These are phyloP conservation scores for Plectrocnemia conspersa DNA, from an alignment of 1,140 invertebrate species.

Conservation along the genomic window DNA sequence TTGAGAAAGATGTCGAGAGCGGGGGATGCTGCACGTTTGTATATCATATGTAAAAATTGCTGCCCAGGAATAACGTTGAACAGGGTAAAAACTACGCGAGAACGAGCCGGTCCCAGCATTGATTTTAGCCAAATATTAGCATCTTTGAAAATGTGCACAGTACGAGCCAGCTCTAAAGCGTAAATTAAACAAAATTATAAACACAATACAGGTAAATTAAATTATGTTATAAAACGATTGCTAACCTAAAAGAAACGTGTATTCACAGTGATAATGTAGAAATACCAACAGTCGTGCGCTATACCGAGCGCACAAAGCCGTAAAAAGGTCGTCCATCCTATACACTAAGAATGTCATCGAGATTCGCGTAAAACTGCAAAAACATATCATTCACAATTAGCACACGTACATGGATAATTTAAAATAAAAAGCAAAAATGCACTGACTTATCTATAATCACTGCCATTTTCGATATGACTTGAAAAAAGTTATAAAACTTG, in stretches of 20 bases:
- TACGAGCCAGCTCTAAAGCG: constrained; percentile 8
- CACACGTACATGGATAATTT: background rate
- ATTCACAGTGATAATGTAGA: constrained; percentile 4
- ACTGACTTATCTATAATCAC: constrained; percentile 18
- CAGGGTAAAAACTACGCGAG: background rate
- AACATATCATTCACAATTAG: background rate
- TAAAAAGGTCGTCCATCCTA: constrained; percentile 5
- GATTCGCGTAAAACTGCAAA: constrained; percentile 15
- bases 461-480: constrained; percentile 9
- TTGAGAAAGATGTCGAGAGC: constrained; percentile 13
- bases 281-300: background rate
- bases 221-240: background rate
- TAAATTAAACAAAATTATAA: background rate
- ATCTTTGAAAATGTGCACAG: background rate
- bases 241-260: constrained; percentile 16
- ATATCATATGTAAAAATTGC: constrained; percentile 14
- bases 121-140: constrained; percentile 5
- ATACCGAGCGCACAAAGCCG: constrained; percentile 10
- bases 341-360: background rate
- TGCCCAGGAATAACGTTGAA: constrained; percentile 4
- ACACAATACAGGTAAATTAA: background rate
- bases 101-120: constrained; percentile 8
- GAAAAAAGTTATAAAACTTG: constrained; percentile 14
- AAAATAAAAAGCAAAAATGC: background rate
- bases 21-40: background rate